A percentile compares a stretch with the other conserved stretches of the same genome.
Conservation (phyloP, 2,113 vertebrate species). For the Esox niger region DNA sequence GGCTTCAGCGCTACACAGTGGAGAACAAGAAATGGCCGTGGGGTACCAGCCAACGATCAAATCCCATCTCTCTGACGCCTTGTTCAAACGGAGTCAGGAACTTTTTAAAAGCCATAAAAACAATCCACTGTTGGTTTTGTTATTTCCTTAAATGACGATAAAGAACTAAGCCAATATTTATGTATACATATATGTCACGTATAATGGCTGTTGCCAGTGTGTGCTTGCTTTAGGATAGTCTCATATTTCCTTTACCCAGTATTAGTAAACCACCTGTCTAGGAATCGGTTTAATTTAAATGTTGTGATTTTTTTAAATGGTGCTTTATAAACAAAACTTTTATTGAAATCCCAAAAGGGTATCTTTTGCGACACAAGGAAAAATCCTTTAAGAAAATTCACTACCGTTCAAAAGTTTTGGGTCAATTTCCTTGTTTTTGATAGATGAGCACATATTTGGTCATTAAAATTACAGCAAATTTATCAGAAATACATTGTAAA, state of each 20-base stretch:
- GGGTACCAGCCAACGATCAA: background rate
- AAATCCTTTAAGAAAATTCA: no score
- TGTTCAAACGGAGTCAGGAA: conserved; percentile 47
- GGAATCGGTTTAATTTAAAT: background rate
- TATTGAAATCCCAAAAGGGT: background rate
- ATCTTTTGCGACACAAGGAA: no score
- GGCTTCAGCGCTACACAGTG: background rate
- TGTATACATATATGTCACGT: no score
- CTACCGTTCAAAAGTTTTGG: no score
- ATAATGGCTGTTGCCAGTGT: conserved; percentile 49
- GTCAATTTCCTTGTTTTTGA: no score
- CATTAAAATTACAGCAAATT: no score
- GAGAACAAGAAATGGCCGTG: background rate
- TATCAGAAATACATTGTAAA: no score
- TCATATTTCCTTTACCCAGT: conserved; percentile 4
- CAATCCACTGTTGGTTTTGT: conserved; percentile 33
- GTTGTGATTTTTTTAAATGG: background rate
- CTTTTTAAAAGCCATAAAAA: conserved; percentile 58
- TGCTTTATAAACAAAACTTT: background rate
- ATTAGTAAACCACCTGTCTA: background rate
- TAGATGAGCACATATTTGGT: no score
- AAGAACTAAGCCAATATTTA: conserved; percentile 36
- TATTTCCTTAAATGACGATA: conserved; percentile 52
- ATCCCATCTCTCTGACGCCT: conserved; percentile 39
- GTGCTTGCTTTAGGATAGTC: conserved; percentile 24